Percentiles rank a stretch among this genome's conserved stretches.
phyloP scores from a whole-genome alignment of 2,113 vertebrate species.

The Fregata magnificens region DNA sequence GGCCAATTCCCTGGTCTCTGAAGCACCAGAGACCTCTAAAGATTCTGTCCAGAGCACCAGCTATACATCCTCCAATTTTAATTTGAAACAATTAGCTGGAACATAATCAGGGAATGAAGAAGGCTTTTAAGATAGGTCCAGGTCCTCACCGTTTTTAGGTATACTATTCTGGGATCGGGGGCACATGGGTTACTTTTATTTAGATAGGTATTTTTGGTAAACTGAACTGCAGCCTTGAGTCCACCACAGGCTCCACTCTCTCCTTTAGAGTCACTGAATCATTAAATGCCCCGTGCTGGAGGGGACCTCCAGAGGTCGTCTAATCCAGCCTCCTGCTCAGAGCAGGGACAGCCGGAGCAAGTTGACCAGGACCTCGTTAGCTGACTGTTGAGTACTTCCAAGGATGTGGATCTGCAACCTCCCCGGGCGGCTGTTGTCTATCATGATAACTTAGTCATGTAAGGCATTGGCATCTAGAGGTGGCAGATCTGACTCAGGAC shows the following conservation, averaged over 20 bases:
- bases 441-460: neutral
- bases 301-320: neutral
- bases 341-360: neutral
- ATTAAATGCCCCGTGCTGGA: neutral
- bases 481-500: neutral
- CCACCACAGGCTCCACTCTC: neutral
- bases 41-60: neutral
- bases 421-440: neutral
- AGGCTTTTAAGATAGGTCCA: neutral
- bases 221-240: neutral
- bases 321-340: neutral
- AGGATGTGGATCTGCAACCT: neutral
- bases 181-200: neutral
- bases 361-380: neutral
- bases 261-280: neutral
- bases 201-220: neutral
- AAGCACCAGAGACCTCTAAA: neutral
- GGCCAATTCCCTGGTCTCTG: neutral
- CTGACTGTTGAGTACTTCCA: neutral
- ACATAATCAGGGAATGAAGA: neutral
- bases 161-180: rapidly evolving
- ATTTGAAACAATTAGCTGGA: neutral
- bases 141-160: neutral
- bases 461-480: neutral
- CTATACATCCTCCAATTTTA: neutral